Evolutionary conservation across 92 coral and sea anemone genomes (phyloP).

Genomic region (Phymanthus crucifer): DNA sequence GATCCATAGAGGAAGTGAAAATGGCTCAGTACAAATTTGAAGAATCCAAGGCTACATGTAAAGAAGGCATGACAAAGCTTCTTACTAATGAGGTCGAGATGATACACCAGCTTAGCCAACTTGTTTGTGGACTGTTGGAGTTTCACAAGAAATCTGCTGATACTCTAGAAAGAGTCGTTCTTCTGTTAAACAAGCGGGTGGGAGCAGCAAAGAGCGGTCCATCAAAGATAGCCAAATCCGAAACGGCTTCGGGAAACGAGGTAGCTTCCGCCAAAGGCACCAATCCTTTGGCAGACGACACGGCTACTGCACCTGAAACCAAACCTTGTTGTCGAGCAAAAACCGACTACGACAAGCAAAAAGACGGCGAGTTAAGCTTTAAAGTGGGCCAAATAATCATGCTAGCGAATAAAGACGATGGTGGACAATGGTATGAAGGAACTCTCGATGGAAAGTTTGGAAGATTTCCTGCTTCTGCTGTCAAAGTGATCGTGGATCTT

Average conservation of each 20-base stretch:
- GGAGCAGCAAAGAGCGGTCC: constrained; percentile 54
- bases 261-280: constrained; percentile 78
- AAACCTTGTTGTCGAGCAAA: constrained; percentile 84
- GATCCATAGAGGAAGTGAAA: constrained; percentile 72
- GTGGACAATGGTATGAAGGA: constrained; percentile 65
- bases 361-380: constrained; percentile 76
- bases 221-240: constrained; percentile 33
- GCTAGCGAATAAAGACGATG: constrained; percentile 55
- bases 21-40: constrained; percentile 82
- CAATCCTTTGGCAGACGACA: constrained; percentile 80
- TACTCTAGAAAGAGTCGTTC: constrained; percentile 69
- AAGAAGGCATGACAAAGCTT: constrained; percentile 60
- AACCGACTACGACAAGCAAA: constrained; percentile 60
- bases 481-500: constrained; percentile 62
- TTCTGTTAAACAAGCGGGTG: constrained; percentile 71
- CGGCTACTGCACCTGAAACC: constrained; percentile 43
- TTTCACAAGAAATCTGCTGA: constrained; percentile 83
- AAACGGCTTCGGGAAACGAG: constrained; percentile 57
- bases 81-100: constrained; percentile 76
- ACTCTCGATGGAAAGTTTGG: constrained; percentile 81
- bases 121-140: constrained; percentile 76
- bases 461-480: constrained; percentile 55
- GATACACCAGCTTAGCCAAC: constrained; percentile 75
- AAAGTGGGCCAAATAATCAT: constrained; percentile 64
- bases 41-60: constrained; percentile 71